Evolutionary conservation across 1,140 invertebrate genomes (phyloP).

Genomic region (Mizuhopecten yessoensis): DNA sequence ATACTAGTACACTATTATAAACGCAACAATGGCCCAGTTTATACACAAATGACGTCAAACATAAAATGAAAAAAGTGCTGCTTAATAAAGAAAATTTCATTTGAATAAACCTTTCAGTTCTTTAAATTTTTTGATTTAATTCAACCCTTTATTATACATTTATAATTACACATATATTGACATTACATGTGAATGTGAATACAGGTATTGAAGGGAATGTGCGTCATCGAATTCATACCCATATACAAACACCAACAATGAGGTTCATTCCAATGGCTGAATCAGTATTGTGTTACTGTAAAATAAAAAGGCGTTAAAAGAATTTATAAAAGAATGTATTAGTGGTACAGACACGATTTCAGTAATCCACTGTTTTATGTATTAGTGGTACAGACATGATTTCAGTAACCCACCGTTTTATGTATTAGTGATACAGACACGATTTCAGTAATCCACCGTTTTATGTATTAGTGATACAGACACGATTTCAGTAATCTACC

Average conservation of each 20-base stretch:
- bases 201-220: not conserved
- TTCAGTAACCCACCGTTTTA: too few relatives aligned
- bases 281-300: not conserved
- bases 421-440: too few relatives aligned
- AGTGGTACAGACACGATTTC: too few relatives aligned
- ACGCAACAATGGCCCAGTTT: too few relatives aligned
- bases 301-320: too few relatives aligned
- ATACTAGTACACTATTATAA: too few relatives aligned
- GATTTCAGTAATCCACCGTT: too few relatives aligned
- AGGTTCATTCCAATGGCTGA: not conserved
- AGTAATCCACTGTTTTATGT: too few relatives aligned
- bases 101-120: not conserved
- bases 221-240: not conserved
- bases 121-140: not conserved
- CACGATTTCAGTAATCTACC: too few relatives aligned
- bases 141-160: not conserved
- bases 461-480: too few relatives aligned
- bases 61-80: not conserved
- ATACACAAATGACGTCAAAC: conserved; percentile 27
- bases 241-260: not conserved
- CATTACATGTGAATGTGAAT: not conserved
- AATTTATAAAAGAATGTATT: too few relatives aligned
- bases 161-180: not conserved
- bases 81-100: not conserved
- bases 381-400: too few relatives aligned